Evolutionary conservation across 2,888 invertebrate genomes (phyloP).

Genomic region (Sepioteuthis lessoniana): DNA sequence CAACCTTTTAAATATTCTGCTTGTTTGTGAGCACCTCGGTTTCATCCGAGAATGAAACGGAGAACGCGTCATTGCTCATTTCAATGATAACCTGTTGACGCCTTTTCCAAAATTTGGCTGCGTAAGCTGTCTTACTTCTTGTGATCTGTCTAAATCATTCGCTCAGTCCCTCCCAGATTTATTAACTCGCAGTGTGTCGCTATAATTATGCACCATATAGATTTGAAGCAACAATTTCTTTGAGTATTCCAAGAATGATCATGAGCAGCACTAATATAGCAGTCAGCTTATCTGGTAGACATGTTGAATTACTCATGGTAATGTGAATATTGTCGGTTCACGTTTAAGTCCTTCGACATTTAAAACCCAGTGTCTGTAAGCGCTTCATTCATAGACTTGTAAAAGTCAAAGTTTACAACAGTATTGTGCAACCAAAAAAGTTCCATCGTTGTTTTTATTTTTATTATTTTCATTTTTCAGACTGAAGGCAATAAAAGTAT

Average conservation of each 20-base stretch:
- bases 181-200: background rate
- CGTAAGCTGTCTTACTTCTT: background rate
- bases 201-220: background rate
- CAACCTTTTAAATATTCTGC: background rate
- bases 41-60: background rate
- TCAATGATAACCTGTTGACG: conserved; percentile 20
- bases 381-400: background rate
- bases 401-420: background rate
- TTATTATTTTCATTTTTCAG: no score
- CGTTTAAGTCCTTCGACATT: background rate
- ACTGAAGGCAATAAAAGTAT: no score
- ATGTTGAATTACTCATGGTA: background rate
- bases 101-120: background rate
- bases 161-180: background rate
- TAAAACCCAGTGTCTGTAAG: background rate
- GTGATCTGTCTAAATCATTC: conserved; percentile 6
- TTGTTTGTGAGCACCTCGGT: background rate
- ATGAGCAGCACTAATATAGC: background rate
- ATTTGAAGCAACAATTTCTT: background rate
- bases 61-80: background rate
- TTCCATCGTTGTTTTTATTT: no score
- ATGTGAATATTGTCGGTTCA: no score
- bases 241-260: background rate
- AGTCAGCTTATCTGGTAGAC: background rate
- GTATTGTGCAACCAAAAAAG: no score